These are phyloP conservation scores for Cyclophora albipunctata DNA, from an alignment of 2,888 invertebrate species.

Conservation along the genomic window DNA sequence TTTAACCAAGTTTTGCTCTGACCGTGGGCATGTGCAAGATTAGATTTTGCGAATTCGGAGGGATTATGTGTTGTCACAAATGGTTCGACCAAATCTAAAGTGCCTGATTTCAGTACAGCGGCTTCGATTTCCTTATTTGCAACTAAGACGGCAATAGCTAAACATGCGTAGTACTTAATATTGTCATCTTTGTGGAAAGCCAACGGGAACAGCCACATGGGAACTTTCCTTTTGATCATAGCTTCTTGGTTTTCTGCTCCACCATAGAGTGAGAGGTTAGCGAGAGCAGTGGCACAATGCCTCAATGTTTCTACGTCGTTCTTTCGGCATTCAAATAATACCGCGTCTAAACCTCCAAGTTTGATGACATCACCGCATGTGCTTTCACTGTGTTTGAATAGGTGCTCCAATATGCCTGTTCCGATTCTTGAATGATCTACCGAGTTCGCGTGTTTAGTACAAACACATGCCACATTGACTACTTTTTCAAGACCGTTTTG, in stretches of 20 bases:
- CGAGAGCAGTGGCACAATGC: constrained; percentile 97
- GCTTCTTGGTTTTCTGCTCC: constrained; percentile 97
- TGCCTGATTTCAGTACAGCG: constrained; percentile 96
- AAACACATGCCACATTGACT: constrained; percentile 91
- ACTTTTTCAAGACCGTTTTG: constrained; percentile 94
- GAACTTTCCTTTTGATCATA: constrained; percentile 96
- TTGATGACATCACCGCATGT: constrained; percentile 95
- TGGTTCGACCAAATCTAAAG: constrained; percentile 95
- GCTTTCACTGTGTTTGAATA: constrained; percentile 97
- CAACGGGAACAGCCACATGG: constrained; percentile 97
- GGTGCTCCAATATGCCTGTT: constrained; percentile 92
- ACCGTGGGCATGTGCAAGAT: constrained; percentile 94
- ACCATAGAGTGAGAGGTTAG: constrained; percentile 96
- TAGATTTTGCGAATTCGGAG: constrained; percentile 94
- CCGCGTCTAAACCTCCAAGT: constrained; percentile 93
- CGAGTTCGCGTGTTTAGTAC: constrained; percentile 85
- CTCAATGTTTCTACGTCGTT: constrained; percentile 94
- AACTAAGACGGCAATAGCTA: constrained; percentile 96
- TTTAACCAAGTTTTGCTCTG: constrained; percentile 97
- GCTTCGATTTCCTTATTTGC: constrained; percentile 99
- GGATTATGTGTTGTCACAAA: constrained; percentile 97
- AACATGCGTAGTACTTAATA: constrained; percentile 98
- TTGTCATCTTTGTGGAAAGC: constrained; percentile 98
- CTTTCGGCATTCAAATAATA: constrained; percentile 95
- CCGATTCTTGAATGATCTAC: constrained; percentile 90